These are phyloP conservation scores for Drosophila leontia DNA, from an alignment of 1,140 invertebrate genomes.

Conservation along the genomic window DNA sequence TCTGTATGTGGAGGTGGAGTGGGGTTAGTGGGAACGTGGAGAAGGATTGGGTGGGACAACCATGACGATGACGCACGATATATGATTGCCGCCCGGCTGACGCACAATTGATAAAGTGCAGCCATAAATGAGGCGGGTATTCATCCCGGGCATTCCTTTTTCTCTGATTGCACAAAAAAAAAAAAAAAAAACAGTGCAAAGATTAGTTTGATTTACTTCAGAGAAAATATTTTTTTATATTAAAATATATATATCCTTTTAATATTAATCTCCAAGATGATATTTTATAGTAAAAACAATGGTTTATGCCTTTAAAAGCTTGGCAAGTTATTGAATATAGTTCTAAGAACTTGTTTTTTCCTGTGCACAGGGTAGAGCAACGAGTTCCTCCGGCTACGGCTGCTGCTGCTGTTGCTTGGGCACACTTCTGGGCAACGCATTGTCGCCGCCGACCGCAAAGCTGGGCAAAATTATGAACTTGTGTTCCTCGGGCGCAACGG, in stretches of 20 bases:
- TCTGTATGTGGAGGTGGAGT: slow-evolving; percentile 4
- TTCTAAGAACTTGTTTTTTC: neutral
- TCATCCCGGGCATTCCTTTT: slow-evolving; percentile 14
- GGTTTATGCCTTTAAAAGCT: too few relatives aligned
- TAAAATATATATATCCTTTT: too few relatives aligned
- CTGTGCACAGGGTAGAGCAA: slow-evolving; percentile 57
- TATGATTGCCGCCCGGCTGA: slow-evolving; percentile 47
- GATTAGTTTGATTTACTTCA: neutral
- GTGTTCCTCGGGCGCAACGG: slow-evolving; percentile 83
- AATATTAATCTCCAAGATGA: neutral
- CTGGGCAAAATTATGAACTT: slow-evolving; percentile 85
- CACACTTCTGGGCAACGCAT: slow-evolving; percentile 80
- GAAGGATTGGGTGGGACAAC: slow-evolving; percentile 16
- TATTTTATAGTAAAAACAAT: too few relatives aligned
- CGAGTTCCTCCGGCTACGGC: slow-evolving; percentile 64
- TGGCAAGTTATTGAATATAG: too few relatives aligned
- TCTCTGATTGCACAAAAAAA: slow-evolving; percentile 4
- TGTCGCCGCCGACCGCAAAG: slow-evolving; percentile 79
- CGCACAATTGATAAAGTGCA: slow-evolving; percentile 73
- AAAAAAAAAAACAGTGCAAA: neutral
- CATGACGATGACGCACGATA: slow-evolving; percentile 59
- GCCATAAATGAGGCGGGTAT: slow-evolving; percentile 52
- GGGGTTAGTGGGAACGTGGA: slow-evolving; percentile 1
- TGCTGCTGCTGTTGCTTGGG: slow-evolving; percentile 70
- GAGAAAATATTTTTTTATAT: neutral